A percentile compares a stretch with the other conserved stretches of the same genome.
These are phyloP conservation scores for Hoplodrina blanda DNA, from an alignment of 2,888 invertebrate genomes.

Conservation along the genomic window DNA sequence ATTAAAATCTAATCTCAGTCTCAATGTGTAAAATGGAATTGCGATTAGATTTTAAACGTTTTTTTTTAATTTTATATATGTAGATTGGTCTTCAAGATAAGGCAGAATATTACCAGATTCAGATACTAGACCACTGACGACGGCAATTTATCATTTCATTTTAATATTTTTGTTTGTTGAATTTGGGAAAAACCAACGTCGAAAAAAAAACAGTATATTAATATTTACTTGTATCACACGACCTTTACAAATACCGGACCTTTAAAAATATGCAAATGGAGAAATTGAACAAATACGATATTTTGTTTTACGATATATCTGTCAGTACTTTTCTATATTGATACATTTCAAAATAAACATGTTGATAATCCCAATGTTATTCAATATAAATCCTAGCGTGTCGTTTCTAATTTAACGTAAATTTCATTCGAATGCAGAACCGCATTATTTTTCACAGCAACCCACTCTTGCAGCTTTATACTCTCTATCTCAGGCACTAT, in stretches of 20 bases:
- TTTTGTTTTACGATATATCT: neutral
- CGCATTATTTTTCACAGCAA: neutral
- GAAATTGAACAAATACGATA: neutral
- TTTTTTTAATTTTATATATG: too few relatives aligned
- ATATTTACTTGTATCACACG: neutral
- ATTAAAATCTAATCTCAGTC: too few relatives aligned
- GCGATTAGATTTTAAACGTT: too few relatives aligned
- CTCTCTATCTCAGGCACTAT: constrained; percentile 15
- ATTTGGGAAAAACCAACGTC: neutral
- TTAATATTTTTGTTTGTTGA: neutral
- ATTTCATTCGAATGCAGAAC: neutral
- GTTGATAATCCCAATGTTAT: neutral
- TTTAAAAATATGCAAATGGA: neutral
- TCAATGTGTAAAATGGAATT: too few relatives aligned
- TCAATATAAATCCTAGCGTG: neutral
- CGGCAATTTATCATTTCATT: too few relatives aligned
- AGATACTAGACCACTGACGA: neutral
- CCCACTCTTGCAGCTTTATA: constrained; percentile 4
- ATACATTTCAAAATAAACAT: neutral
- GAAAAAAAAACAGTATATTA: neutral
- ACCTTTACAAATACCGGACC: neutral
- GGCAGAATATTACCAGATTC: neutral
- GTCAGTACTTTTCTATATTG: neutral
- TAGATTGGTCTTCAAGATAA: too few relatives aligned
- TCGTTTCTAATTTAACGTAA: neutral